Evolutionary conservation across 2,888 invertebrate species (phyloP).

Genomic region (Tenthredo scrophulariae): DNA sequence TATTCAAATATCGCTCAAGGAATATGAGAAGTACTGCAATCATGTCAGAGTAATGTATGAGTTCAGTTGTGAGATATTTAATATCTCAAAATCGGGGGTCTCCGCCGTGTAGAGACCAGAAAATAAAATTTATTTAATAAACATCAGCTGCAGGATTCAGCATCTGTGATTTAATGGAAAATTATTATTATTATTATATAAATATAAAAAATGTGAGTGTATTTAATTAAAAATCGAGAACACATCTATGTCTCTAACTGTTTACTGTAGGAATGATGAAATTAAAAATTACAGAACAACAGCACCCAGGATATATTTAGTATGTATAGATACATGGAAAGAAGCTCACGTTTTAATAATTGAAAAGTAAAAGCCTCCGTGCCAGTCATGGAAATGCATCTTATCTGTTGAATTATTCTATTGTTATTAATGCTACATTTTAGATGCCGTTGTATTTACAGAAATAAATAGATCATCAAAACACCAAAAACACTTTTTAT

Average conservation of each 20-base stretch:
- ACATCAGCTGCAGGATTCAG: neutral
- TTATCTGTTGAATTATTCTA: conserved; percentile 27
- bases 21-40: conserved; percentile 4
- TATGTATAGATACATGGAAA: neutral
- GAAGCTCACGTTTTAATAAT: conserved; percentile 25
- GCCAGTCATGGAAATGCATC: conserved; percentile 16
- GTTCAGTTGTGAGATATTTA: neutral
- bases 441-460: conserved; percentile 38
- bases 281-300: neutral
- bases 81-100: neutral
- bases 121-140: neutral
- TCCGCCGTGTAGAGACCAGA: neutral
- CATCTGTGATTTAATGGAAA: conserved; percentile 21
- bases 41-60: conserved; percentile 21
- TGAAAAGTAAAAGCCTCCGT: neutral
- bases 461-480: conserved; percentile 45
- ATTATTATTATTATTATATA: neutral
- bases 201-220: conserved; percentile 10
- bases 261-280: neutral
- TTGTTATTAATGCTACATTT: conserved; percentile 45
- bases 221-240: conserved; percentile 24
- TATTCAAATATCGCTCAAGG: neutral
- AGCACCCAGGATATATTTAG: neutral
- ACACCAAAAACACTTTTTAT: neutral
- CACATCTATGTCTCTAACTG: neutral